Conservation (phyloP, 2,113 vertebrate species). For the Mirza zaza region DNA sequence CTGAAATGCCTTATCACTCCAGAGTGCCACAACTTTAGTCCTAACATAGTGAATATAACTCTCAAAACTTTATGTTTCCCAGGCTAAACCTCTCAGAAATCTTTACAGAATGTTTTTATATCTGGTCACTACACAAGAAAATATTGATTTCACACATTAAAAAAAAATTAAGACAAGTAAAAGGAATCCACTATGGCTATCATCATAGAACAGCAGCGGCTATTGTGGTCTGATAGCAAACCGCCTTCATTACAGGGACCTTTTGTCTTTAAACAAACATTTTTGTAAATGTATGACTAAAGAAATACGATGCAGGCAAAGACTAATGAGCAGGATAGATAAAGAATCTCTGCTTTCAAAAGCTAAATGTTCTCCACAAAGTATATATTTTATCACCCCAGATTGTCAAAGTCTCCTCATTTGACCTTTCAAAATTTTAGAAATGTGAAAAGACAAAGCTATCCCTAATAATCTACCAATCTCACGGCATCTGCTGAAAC, state of each 20-base stretch:
- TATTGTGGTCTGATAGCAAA: not conserved
- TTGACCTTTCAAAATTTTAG: constrained; percentile 71
- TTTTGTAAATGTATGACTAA: constrained; percentile 24
- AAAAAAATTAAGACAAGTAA: not conserved
- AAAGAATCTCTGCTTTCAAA: constrained; percentile 49
- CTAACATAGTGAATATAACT: not conserved
- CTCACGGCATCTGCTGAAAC: constrained; percentile 31
- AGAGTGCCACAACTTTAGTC: not conserved
- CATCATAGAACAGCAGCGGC: not conserved
- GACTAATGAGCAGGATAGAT: constrained; percentile 65
- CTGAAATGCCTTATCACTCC: not conserved
- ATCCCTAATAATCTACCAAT: constrained; percentile 62
- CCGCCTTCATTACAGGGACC: constrained; percentile 12
- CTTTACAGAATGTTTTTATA: not conserved
- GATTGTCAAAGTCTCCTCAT: constrained; percentile 56
- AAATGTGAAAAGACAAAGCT: constrained; percentile 40
- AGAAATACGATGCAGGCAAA: constrained; percentile 44
- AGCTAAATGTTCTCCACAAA: constrained; percentile 15
- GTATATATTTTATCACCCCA: constrained; percentile 30
- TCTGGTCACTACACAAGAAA: not conserved
- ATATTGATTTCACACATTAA: not conserved
- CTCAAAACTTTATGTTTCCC: not conserved
- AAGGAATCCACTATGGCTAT: not conserved
- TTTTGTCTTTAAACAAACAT: constrained; percentile 51
- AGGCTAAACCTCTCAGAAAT: not conserved